A percentile compares a stretch with the other conserved stretches of the same genome.
Conservation (phyloP, 2,113 vertebrate genomes). For the Lepus europaeus region DNA sequence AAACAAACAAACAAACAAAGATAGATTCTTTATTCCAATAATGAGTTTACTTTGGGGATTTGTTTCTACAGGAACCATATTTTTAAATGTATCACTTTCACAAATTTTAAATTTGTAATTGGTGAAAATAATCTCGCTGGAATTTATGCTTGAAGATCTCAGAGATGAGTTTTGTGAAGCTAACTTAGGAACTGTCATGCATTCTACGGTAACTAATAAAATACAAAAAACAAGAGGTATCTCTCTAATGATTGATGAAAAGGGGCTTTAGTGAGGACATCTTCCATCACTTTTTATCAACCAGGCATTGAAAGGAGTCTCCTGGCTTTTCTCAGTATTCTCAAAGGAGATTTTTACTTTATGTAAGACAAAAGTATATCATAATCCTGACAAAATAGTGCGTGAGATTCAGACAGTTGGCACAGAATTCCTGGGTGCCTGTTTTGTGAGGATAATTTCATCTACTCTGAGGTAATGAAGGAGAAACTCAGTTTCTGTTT, state of each 20-base stretch:
- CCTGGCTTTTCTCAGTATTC: background rate
- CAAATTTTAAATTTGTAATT: constrained; percentile 61
- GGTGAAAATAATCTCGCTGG: background rate
- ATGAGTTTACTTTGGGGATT: background rate
- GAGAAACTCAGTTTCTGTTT: constrained; percentile 43
- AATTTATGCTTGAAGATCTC: constrained; percentile 5
- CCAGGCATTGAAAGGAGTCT: background rate
- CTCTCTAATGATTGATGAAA: background rate
- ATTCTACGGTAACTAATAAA: background rate
- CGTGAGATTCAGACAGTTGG: background rate
- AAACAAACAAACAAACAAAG: too few species aligned
- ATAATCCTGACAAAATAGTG: background rate
- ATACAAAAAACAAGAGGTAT: constrained; percentile 1
- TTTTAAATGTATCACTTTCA: constrained; percentile 40
- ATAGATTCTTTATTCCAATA: background rate
- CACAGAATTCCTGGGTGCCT: constrained; percentile 22
- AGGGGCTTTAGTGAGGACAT: background rate
- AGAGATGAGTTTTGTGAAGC: constrained; percentile 13
- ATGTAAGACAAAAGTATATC: background rate
- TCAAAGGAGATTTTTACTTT: constrained; percentile 13
- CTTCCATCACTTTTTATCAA: background rate
- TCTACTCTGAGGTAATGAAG: constrained; percentile 22
- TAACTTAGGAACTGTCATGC: background rate
- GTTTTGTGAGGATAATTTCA: constrained; percentile 39
- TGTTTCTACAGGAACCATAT: background rate